Conservation (phyloP, 2,797 vertebrate species). For the Siniperca undulata region DNA sequence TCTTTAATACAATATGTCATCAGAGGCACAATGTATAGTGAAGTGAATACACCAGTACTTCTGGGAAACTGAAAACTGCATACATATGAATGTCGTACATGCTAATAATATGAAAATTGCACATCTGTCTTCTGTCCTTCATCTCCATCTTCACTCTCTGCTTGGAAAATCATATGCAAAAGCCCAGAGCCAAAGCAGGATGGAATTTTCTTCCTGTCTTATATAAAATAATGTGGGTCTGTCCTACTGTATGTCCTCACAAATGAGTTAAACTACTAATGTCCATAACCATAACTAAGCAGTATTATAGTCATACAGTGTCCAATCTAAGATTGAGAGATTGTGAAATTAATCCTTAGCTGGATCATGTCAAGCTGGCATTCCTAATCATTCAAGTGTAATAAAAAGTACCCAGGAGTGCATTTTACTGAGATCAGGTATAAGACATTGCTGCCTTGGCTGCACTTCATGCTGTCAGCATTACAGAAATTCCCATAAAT, state of each 20-base stretch:
- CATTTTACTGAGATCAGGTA: slow-evolving; percentile 64
- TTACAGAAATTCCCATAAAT: slow-evolving; percentile 65
- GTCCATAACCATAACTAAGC: slow-evolving; percentile 49
- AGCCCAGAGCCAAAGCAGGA: slow-evolving; percentile 15
- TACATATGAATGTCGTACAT: slow-evolving; percentile 37
- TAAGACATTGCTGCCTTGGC: slow-evolving; percentile 62
- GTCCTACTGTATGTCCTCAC: slow-evolving; percentile 6
- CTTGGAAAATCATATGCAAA: slow-evolving; percentile 42
- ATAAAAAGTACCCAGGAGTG: slow-evolving; percentile 65
- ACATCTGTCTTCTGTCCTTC: slow-evolving; percentile 22
- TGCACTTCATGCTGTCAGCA: slow-evolving; percentile 69
- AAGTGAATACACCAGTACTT: slow-evolving; percentile 7
- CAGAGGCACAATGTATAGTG: neutral
- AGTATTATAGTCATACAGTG: slow-evolving; percentile 25
- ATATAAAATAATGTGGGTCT: neutral
- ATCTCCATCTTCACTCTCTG: slow-evolving; percentile 36
- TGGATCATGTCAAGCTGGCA: slow-evolving; percentile 56
- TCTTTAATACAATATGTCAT: slow-evolving; percentile 23
- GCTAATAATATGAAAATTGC: slow-evolving; percentile 41
- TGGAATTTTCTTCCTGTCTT: slow-evolving; percentile 1
- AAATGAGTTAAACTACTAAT: slow-evolving; percentile 29
- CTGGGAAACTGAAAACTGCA: slow-evolving; percentile 30
- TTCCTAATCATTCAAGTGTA: slow-evolving; percentile 55
- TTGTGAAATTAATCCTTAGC: slow-evolving; percentile 56
- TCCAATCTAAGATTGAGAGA: slow-evolving; percentile 50